phyloP scores from a whole-genome alignment of 64 coral and sea anemone genomes.

The Trachythela sp. region DNA sequence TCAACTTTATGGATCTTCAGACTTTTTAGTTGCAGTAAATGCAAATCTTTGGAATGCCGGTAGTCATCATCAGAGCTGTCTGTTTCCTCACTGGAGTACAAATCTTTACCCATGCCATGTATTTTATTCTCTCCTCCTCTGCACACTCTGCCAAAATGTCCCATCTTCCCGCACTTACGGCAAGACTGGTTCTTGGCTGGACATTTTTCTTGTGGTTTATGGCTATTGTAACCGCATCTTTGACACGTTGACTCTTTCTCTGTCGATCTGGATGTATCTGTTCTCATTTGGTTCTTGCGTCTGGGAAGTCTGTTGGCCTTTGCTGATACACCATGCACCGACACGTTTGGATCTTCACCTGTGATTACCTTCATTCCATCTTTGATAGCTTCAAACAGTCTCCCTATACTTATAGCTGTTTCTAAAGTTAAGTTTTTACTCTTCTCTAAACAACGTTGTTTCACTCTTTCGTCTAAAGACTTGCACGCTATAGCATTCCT shows the following conservation, averaged over 20 bases:
- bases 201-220: conserved; percentile 32
- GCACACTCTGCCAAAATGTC: conserved; percentile 44
- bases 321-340: background rate
- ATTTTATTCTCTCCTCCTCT: background rate
- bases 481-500: conserved; percentile 56
- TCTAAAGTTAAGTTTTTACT: conserved; percentile 33
- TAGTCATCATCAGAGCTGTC: conserved; percentile 4
- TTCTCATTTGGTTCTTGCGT: background rate
- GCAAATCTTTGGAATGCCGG: background rate
- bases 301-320: no score
- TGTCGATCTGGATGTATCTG: no score
- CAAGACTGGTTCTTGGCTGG: conserved; percentile 27
- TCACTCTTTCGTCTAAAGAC: conserved; percentile 38
- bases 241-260: background rate
- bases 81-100: background rate
- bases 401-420: conserved; percentile 27
- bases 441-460: conserved; percentile 39
- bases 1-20: conserved; percentile 1
- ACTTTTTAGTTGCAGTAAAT: conserved; percentile 12
- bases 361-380: conserved; percentile 26
- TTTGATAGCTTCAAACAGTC: conserved; percentile 30
- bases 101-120: no score
- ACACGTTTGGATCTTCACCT: conserved; percentile 16
- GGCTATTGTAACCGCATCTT: background rate
- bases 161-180: conserved; percentile 17